These are phyloP conservation scores for Manis javanica DNA, from an alignment of 2,797 vertebrate genomes.

Conservation along the genomic window DNA sequence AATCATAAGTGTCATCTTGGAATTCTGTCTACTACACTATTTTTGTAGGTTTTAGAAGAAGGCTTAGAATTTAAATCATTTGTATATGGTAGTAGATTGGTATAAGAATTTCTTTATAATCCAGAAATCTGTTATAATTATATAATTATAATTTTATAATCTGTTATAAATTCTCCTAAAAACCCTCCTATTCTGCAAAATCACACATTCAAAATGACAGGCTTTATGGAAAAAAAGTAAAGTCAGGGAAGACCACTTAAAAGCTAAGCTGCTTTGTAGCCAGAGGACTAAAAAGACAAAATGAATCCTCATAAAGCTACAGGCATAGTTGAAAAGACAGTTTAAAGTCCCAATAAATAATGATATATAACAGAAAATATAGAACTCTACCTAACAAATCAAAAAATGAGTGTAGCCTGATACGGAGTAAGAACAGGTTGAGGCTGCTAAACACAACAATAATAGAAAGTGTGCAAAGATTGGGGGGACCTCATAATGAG, in stretches of 20 bases:
- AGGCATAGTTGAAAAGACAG: constrained; percentile 49
- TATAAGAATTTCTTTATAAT: background rate
- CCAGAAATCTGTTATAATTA: background rate
- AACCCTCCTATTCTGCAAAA: constrained; percentile 6
- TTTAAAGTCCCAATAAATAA: constrained; percentile 53
- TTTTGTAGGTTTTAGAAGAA: background rate
- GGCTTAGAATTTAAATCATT: constrained; percentile 42
- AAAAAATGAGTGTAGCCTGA: background rate
- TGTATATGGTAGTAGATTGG: background rate
- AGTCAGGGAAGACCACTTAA: background rate
- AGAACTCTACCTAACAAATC: background rate
- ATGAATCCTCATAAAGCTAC: constrained; percentile 41
- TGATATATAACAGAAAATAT: constrained; percentile 1
- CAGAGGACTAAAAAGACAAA: background rate
- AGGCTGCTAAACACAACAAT: background rate
- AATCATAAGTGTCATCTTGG: background rate
- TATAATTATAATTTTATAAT: too few relatives aligned
- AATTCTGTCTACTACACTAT: background rate
- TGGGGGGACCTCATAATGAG: background rate
- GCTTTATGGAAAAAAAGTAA: background rate
- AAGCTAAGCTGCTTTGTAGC: constrained; percentile 22
- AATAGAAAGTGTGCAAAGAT: background rate
- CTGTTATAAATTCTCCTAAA: background rate
- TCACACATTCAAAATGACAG: constrained; percentile 16
- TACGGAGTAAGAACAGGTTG: background rate